Evolutionary conservation across 2,113 vertebrate genomes (phyloP).

Genomic region (Pseudonaja textilis): DNA sequence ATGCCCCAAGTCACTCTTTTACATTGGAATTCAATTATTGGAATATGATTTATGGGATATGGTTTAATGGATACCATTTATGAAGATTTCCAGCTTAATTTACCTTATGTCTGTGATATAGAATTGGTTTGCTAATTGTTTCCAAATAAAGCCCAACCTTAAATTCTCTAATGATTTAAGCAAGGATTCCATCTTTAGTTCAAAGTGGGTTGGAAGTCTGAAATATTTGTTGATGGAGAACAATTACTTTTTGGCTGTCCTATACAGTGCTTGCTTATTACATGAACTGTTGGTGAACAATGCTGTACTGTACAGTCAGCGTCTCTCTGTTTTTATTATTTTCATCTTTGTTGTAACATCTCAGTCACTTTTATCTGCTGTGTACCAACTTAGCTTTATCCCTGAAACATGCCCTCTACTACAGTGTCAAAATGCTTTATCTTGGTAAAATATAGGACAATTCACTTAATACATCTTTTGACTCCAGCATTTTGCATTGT

Average conservation of each 20-base stretch:
- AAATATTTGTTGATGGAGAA: background rate
- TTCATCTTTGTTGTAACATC: background rate
- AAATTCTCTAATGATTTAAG: background rate
- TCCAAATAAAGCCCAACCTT: background rate
- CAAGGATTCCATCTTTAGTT: background rate
- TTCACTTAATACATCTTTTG: background rate
- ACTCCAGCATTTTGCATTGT: rapidly evolving
- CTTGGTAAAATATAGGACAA: background rate
- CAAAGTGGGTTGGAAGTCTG: background rate
- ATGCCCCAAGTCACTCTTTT: background rate
- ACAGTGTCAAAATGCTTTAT: background rate
- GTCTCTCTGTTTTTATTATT: background rate
- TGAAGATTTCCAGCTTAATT: background rate
- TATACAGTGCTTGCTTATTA: background rate
- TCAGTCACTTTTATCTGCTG: background rate
- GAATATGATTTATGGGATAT: background rate
- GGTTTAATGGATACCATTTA: background rate
- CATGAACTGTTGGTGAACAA: background rate
- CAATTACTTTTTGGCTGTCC: background rate
- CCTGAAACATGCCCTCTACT: background rate
- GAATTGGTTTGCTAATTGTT: background rate
- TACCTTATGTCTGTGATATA: background rate
- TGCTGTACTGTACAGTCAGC: background rate
- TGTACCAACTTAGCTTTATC: background rate
- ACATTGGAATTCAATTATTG: background rate